Evolutionary conservation across 2,888 invertebrate species (phyloP), one percentile per base, ranked within the genome.

Genomic region (Chalcosyrphus nemorum): DNA sequence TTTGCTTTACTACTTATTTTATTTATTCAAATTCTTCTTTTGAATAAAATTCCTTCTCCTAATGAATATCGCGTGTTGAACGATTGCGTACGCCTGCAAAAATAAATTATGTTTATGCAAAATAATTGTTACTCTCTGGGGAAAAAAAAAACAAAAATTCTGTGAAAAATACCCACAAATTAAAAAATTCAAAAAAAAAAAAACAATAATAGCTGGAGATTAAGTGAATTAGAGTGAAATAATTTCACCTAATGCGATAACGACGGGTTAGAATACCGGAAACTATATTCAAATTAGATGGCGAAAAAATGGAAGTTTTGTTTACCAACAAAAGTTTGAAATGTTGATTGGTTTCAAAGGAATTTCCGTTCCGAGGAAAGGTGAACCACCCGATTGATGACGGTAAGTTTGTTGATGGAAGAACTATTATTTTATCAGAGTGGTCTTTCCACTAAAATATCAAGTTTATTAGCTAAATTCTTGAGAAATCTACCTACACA

Each of bases 61-160:
- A 38, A 66, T 66, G n/a, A 15, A 15, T 9, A 38, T 7, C 47
- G 17, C 19, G 17, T 71, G 59, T 35, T 59, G 57, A 71, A 47
- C 6, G 50, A 57, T 50, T 70, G 38, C 50, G 17, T 38, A 32
- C 38, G 70, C 38, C 35, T 32, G 17, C 5, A 50, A 15, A n/a
- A 13, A 50, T 35, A 11, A 52, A 50, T 24, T 13, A 19, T 13
- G 5, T 2, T 24, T 13, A 19, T 13, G 5, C 6, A 4, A 54
- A 29, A 54, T 27, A 13, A 50, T 19, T 63, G 24, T 27, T 24
- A 27, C 19, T 19, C 17, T 27, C 9, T 11, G 19, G 43, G 27
- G 11, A 21, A 43, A 50, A 50, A 4, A 32, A 9, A 6, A 21
- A 19, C 41, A 17, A 9, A 17, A 50, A 35, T 15, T 9, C 35